A percentile compares a stretch with the other conserved stretches of the same genome.
Evolutionary conservation across 2,888 invertebrate genomes (phyloP).

Genomic region (Blastobasis adustella): DNA sequence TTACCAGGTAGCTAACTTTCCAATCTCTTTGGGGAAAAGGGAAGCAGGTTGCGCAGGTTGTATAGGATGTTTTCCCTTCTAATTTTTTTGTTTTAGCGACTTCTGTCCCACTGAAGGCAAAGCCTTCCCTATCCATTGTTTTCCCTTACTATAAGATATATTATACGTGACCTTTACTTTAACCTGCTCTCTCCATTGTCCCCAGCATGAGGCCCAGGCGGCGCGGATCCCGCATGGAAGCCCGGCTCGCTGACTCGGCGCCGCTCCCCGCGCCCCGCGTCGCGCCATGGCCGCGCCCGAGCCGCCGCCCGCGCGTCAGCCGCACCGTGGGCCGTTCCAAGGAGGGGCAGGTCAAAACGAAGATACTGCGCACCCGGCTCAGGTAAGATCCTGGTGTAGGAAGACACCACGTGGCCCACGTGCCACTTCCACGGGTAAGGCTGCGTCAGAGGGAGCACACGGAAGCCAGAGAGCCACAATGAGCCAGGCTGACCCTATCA

Average conservation of each 20-base stretch:
- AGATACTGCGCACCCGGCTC: conserved; percentile 27
- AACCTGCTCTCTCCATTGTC: neutral
- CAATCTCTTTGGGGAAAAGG: too few relatives aligned
- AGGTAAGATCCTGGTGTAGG: conserved; percentile 45
- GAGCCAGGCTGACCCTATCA: too few relatives aligned
- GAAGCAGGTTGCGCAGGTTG: too few relatives aligned
- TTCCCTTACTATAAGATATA: too few relatives aligned
- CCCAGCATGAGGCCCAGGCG: conserved; percentile 70
- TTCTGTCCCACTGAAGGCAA: too few relatives aligned
- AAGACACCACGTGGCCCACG: conserved; percentile 53
- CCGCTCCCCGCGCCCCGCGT: conserved; percentile 59
- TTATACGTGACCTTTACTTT: neutral
- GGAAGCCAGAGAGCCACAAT: too few relatives aligned
- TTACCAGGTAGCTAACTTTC: too few relatives aligned
- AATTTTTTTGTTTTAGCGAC: too few relatives aligned
- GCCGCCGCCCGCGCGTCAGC: conserved; percentile 55
- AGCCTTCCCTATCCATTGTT: too few relatives aligned
- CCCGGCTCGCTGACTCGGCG: conserved; percentile 57
- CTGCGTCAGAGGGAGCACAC: conserved; percentile 47
- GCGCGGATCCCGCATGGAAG: conserved; percentile 69
- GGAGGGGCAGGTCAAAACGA: conserved; percentile 63
- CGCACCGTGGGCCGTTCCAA: conserved; percentile 59
- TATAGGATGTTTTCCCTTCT: too few relatives aligned
- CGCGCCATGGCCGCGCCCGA: conserved; percentile 55
- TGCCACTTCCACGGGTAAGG: conserved; percentile 62